Percentiles rank a stretch among this genome's conserved stretches.
These are phyloP conservation scores for Panulirus ornatus DNA, from an alignment of 1,140 invertebrate species.

Conservation along the genomic window DNA sequence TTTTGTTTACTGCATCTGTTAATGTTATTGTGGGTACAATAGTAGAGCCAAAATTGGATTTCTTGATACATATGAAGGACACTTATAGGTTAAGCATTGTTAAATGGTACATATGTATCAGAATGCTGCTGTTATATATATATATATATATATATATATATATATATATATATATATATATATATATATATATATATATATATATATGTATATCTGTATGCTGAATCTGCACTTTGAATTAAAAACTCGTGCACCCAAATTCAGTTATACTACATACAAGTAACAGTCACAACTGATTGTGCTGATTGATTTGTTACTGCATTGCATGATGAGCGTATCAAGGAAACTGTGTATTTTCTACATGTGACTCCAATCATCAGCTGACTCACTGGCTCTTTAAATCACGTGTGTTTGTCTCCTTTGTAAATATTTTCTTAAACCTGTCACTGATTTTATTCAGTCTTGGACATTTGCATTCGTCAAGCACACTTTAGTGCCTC, in stretches of 20 bases:
- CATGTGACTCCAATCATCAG: background rate
- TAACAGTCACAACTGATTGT: no score
- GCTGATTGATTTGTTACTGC: no score
- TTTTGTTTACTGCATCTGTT: background rate
- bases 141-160: background rate
- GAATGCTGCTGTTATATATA: background rate
- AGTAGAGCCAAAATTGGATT: background rate
- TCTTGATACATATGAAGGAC: background rate
- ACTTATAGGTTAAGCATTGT: background rate
- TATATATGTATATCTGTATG: background rate
- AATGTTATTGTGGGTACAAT: background rate
- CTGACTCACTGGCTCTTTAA: background rate
- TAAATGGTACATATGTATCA: background rate
- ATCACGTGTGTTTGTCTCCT: background rate
- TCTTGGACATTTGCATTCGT: background rate
- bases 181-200: background rate
- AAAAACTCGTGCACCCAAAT: no score
- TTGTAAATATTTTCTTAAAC: background rate
- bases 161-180: background rate
- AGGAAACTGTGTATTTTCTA: background rate
- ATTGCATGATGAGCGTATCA: no score
- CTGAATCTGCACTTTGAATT: no score
- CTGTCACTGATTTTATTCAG: background rate
- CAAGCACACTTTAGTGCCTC: background rate
- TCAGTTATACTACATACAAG: no score